A percentile compares a stretch with the other conserved stretches of the same genome.
phyloP scores from a whole-genome alignment of 2,113 vertebrate genomes.

The Gobio gobio region DNA sequence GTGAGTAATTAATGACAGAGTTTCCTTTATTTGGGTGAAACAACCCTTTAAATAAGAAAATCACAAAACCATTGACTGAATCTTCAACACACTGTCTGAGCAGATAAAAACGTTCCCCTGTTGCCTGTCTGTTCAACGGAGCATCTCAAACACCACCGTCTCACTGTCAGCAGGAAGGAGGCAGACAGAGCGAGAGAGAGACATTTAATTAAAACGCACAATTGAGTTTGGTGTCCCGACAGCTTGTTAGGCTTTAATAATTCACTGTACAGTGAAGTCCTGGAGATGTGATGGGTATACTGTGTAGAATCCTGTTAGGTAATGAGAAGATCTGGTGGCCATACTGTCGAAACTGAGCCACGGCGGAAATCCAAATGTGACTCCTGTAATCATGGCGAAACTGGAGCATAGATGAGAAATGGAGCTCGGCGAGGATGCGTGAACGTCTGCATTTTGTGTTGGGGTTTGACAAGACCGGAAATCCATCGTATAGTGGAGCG shows the following conservation, averaged over 20 bases:
- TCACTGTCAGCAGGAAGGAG: neutral
- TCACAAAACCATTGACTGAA: conserved; percentile 12
- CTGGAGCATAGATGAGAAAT: conserved; percentile 35
- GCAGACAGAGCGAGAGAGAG: conserved; percentile 19
- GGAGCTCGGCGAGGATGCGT: conserved; percentile 32
- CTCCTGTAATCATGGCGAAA: conserved; percentile 65
- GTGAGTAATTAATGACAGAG: too few species aligned
- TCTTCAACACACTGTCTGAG: conserved; percentile 5
- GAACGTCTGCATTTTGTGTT: neutral
- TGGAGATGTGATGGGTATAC: conserved; percentile 29
- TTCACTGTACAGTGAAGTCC: conserved; percentile 64
- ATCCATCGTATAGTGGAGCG: conserved; percentile 17
- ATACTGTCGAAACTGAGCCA: conserved; percentile 63
- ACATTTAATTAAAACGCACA: conserved; percentile 69
- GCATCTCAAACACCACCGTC: neutral
- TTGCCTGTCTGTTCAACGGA: neutral
- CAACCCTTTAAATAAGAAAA: neutral
- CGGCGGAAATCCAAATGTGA: conserved; percentile 67
- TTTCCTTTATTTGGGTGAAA: too few species aligned
- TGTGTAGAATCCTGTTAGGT: conserved; percentile 47
- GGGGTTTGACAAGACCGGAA: neutral
- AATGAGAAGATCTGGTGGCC: conserved; percentile 62
- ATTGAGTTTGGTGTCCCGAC: conserved; percentile 63
- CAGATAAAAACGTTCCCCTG: neutral
- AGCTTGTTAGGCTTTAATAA: conserved; percentile 74